phyloP scores from a whole-genome alignment of 2,797 vertebrate genomes.

The Hydrolagus colliei region DNA sequence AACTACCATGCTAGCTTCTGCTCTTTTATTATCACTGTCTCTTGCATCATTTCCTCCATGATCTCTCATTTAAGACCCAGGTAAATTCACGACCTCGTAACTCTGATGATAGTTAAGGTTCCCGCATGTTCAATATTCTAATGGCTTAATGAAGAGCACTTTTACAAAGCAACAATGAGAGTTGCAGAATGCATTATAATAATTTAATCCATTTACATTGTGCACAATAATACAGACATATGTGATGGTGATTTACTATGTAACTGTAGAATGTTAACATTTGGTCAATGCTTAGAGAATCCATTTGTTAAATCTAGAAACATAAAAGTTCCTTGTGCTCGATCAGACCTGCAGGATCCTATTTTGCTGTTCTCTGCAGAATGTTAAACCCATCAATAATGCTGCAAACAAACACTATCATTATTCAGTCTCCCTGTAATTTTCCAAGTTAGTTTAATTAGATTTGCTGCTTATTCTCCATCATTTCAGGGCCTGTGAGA shows the following conservation, averaged over 20 bases:
- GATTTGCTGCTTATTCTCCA: too few relatives aligned
- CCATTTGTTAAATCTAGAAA: too few relatives aligned
- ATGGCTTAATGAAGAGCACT: conserved; percentile 45
- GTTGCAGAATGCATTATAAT: too few relatives aligned
- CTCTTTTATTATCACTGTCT: conserved; percentile 54
- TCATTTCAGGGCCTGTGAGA: too few relatives aligned
- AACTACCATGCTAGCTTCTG: conserved; percentile 50
- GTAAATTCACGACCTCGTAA: conserved; percentile 52
- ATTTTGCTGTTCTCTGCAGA: too few relatives aligned
- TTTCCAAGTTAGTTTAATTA: too few relatives aligned
- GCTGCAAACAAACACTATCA: too few relatives aligned
- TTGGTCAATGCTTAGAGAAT: too few relatives aligned
- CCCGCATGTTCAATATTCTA: conserved; percentile 37
- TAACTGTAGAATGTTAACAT: background rate
- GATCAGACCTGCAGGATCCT: too few relatives aligned
- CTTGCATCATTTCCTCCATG: conserved; percentile 62
- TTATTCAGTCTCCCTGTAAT: too few relatives aligned
- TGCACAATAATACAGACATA: conserved; percentile 40
- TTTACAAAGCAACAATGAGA: conserved; percentile 31
- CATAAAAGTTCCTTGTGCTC: too few relatives aligned
- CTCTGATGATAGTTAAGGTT: conserved; percentile 48
- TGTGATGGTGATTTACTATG: conserved; percentile 24
- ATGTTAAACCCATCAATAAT: too few relatives aligned
- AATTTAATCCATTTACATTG: conserved; percentile 38
- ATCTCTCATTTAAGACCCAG: conserved; percentile 52